Base-by-base conservation (phyloP, 2,888 invertebrate genomes). In the Sinodicranocentrus sp. region DNA sequence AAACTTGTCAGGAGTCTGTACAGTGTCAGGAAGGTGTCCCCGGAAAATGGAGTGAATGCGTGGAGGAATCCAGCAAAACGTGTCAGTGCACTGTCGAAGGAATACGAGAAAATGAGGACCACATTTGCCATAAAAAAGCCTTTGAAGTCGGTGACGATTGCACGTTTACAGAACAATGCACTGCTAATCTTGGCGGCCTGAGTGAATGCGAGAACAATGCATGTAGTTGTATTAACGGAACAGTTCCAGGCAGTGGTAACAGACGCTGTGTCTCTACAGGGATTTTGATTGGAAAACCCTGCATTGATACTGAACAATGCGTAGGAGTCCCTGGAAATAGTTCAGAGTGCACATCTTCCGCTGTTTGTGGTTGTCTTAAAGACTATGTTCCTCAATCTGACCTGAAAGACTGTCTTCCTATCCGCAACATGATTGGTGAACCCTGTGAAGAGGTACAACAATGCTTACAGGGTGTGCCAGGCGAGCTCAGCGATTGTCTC, bases 11-110 rank as follows among this genome's bases (percentile, higher is more conserved):
- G 3, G 71, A 54, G 6, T n/a, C 71, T 0, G 13, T 25, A 0
- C 71, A 71, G 19, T 71, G 71, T 19, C 28, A 54, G 15, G 1
- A 2, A 2, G 57, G 71, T 3, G 6, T 13, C 17, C 71, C 71
- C 0, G 71, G 71, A 28, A 1, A 5, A 19, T 10, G n/a, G 2
- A 71, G 71, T 17, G 39, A 54, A n/a, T 71, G 71, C 28, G 13
- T 28, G 5, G 13, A 48, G 33, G 5, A 6, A 3, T 5, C 52
- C 3, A 52, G 2, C 19, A 19, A 15, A 8, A 15, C 5, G n/a
- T 52, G 52, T 15, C 2, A 15, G 3, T 52, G 52, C n/a, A 52
- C 52, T 3, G 52, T 8, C 52, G 52, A 52, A 33, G 33, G 33
- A 3, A 33, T 33, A 33, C 33, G 33, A 6, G 33, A 33, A 3